Conservation (phyloP, 2,113 vertebrate genomes). For the Lipophrys pholis region DNA sequence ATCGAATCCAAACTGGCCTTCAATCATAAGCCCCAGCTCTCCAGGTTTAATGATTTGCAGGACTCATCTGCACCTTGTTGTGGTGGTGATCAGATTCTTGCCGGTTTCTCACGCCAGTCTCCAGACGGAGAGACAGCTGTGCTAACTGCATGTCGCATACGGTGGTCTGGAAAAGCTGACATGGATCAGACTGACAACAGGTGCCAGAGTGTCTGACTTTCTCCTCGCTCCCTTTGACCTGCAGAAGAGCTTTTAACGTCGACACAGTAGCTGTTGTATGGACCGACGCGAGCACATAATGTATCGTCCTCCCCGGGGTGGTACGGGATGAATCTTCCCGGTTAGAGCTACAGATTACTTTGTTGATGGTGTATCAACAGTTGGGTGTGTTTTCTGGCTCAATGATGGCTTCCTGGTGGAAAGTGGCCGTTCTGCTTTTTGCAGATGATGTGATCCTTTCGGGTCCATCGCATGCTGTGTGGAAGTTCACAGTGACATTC, state of each 20-base stretch:
- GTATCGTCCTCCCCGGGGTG: not conserved
- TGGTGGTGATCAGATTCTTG: not conserved
- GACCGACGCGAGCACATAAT: not conserved
- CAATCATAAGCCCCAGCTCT: not conserved
- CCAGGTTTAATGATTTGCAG: not conserved
- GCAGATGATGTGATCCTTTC: too few species aligned
- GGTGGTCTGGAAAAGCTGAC: constrained; percentile 1
- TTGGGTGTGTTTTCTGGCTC: too few species aligned
- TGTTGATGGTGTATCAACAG: too few species aligned
- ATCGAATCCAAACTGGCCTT: constrained; percentile 3
- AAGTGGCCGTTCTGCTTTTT: too few species aligned
- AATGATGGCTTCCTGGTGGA: too few species aligned
- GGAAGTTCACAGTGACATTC: too few species aligned
- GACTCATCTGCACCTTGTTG: not conserved
- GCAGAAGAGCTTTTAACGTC: not conserved
- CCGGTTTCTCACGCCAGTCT: not conserved
- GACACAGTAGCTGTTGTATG: not conserved
- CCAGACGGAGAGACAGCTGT: constrained; percentile 26
- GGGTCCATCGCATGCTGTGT: too few species aligned
- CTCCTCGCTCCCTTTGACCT: not conserved
- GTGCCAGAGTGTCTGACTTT: not conserved
- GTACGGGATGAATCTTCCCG: not conserved
- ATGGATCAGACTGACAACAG: not conserved
- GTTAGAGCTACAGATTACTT: not conserved
- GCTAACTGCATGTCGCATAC: constrained; percentile 34